Evolutionary conservation across 2,113 vertebrate genomes (phyloP), one percentile per base, ranked within the genome.

Genomic region (Mus pahari): DNA sequence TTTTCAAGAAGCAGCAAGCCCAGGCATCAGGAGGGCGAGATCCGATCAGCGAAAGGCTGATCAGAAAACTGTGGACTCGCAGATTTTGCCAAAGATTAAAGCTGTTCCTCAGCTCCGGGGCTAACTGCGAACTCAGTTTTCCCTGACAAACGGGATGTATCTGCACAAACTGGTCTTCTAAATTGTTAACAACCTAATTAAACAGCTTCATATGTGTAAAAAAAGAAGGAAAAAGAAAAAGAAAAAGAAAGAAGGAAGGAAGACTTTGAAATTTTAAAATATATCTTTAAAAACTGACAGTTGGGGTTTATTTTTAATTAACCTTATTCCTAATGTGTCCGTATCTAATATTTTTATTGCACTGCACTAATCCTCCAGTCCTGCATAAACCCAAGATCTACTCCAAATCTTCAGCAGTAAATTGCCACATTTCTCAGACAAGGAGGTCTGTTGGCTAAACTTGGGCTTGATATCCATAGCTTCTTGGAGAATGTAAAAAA

Each of bases 231-330:
- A 48, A 48, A 4, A 48, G 7, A 48, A 7, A 48, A 48, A 48
- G 48, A 48, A 4, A 48, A 7, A 48, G 48, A 48, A 7, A 48
- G 45, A 48, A 48, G 7, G 45, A 7, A 48, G 48, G 48, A 5
- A 58, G 5, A 58, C 58, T 20, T 58, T 3, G 14, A 78, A 66
- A 26, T 4, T 96, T 94, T 89, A 28, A 96, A 92, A 89, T 36
- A 17, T 58, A 77, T 53, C 28, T 62, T 62, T 31, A 19, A 48
- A 81, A 78, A 64, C 50, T 70, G 48, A 95, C n/a, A 90, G 79
- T 89, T 3, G 70, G 45, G 84, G 19, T 20, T 33, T 77, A 62
- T 50, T 90, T 94, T 84, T 89, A 58, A 92, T 92, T 83, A 90
- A 64, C 36, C 19, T 62, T 60, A 68, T 11, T 90, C 89, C 84